phyloP scores from a whole-genome alignment of 1,140 invertebrate genomes.

The Listronotus bonariensis region DNA sequence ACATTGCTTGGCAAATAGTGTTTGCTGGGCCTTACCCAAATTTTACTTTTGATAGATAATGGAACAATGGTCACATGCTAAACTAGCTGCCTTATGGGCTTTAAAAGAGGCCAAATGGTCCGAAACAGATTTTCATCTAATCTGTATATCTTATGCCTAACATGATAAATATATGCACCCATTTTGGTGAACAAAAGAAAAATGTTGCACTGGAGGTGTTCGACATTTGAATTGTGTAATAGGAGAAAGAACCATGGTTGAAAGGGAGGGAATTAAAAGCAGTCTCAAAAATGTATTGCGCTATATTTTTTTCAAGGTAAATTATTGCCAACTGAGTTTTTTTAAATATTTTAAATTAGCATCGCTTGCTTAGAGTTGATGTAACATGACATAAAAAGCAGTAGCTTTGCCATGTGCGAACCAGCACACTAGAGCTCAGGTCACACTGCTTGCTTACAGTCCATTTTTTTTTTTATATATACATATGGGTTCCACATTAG shows the following conservation, averaged over 20 bases:
- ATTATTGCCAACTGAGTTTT: not conserved
- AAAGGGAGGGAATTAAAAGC: conserved; percentile 56
- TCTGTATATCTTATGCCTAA: conserved; percentile 61
- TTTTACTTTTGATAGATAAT: conserved; percentile 25
- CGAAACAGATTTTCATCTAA: conserved; percentile 58
- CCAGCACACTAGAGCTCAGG: too few species aligned
- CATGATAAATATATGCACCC: conserved; percentile 54
- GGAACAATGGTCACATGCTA: conserved; percentile 56
- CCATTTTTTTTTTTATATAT: too few species aligned
- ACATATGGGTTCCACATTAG: too few species aligned
- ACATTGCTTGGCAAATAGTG: too few species aligned
- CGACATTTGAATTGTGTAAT: conserved; percentile 55
- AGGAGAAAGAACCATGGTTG: conserved; percentile 52
- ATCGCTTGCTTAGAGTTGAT: too few species aligned
- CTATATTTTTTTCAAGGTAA: conserved; percentile 58
- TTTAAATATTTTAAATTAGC: too few species aligned
- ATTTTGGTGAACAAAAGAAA: conserved; percentile 42
- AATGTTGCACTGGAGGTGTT: conserved; percentile 51
- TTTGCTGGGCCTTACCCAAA: too few species aligned
- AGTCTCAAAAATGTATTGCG: conserved; percentile 57
- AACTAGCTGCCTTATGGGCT: conserved; percentile 62
- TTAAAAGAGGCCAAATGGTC: conserved; percentile 58
- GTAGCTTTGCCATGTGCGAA: too few species aligned
- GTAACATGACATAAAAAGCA: too few species aligned
- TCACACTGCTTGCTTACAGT: too few species aligned